A percentile compares a stretch with the other conserved stretches of the same genome.
Evolutionary conservation across 2,113 vertebrate genomes (phyloP).

Genomic region (Amphiprion ocellaris): DNA sequence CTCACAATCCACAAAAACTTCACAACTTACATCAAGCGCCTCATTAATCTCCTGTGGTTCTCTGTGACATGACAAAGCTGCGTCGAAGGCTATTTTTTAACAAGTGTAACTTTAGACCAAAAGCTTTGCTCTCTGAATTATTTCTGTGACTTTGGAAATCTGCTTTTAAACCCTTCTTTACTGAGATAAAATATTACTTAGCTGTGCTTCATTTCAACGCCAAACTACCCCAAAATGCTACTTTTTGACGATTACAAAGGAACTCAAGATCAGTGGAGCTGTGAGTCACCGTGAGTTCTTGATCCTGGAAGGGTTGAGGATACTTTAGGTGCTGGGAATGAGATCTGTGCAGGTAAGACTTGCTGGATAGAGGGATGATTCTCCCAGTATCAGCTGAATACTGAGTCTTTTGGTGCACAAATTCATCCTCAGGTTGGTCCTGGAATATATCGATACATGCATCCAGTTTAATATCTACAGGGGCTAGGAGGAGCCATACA

Average conservation of each 20-base stretch:
- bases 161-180: neutral
- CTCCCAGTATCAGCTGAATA: slow-evolving; percentile 85
- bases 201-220: neutral
- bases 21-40: too few species aligned
- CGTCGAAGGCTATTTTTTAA: neutral
- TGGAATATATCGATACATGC: slow-evolving; percentile 27
- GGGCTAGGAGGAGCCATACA: neutral
- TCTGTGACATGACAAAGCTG: neutral
- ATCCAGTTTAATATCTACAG: neutral
- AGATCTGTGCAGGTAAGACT: slow-evolving; percentile 52
- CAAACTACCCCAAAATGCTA: neutral
- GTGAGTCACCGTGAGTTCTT: slow-evolving; percentile 83
- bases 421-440: slow-evolving; percentile 66
- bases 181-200: neutral
- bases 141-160: neutral
- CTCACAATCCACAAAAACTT: neutral
- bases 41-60: too few species aligned
- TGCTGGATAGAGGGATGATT: slow-evolving; percentile 84
- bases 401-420: slow-evolving; percentile 72
- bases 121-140: neutral
- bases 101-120: neutral
- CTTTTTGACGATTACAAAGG: neutral
- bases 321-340: slow-evolving; percentile 23
- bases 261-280: neutral
- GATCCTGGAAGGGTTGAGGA: slow-evolving; percentile 77